These are phyloP conservation scores for Sebastes taczanowskii DNA, from an alignment of 2,797 vertebrate genomes.

Conservation along the genomic window DNA sequence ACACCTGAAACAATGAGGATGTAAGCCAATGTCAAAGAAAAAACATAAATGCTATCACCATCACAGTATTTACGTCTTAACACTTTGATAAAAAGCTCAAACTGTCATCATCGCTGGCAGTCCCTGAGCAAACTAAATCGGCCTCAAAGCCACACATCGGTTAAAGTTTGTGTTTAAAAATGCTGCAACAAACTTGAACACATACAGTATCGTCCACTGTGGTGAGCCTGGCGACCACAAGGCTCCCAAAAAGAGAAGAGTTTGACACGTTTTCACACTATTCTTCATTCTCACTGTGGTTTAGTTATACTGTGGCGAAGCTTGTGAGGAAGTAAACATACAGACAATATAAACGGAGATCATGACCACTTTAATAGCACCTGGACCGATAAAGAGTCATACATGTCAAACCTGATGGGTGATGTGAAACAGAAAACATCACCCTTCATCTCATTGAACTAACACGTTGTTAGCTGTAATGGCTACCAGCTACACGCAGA, in stretches of 20 bases:
- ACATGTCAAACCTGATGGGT: not conserved
- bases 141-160: not conserved
- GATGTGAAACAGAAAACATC: slow-evolving; percentile 7
- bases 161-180: not conserved
- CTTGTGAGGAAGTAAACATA: not conserved
- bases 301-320: not conserved
- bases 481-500: not conserved
- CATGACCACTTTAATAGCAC: not conserved
- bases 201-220: not conserved
- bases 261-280: slow-evolving; percentile 1
- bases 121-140: not conserved
- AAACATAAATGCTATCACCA: not conserved
- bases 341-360: not conserved
- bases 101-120: not conserved
- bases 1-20: fast-evolving
- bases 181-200: not conserved
- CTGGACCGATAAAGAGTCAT: not conserved
- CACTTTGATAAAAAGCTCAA: not conserved
- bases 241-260: not conserved
- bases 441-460: slow-evolving; percentile 12
- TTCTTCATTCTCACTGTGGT: not conserved
- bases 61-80: not conserved
- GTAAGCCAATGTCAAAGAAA: not conserved
- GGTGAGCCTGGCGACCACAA: slow-evolving; percentile 2
- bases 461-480: slow-evolving; percentile 28